These are phyloP conservation scores for Apis laboriosa DNA, from an alignment of 1,140 invertebrate genomes.

Conservation along the genomic window DNA sequence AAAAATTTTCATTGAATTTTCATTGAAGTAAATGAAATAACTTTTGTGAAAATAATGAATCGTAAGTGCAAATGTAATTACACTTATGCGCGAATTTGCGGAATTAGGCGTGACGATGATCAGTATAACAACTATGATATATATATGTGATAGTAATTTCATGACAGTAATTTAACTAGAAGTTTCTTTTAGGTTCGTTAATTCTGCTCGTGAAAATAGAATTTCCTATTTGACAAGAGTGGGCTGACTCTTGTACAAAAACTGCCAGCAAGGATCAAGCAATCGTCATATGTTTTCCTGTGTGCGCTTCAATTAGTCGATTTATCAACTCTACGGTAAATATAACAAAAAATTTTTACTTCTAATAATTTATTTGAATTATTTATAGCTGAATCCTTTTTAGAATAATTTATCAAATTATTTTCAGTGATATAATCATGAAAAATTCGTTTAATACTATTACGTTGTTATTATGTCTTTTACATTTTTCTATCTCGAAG, in stretches of 20 bases:
- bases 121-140: constrained; percentile 7
- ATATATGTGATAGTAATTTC: background rate
- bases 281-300: constrained; percentile 10
- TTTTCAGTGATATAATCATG: background rate
- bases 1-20: too few relatives aligned
- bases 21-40: too few relatives aligned
- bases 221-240: constrained; percentile 52
- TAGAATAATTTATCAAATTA: background rate
- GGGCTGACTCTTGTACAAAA: constrained; percentile 31
- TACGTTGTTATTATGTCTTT: too few relatives aligned
- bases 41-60: constrained; percentile 2
- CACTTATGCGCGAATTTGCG: background rate
- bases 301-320: constrained; percentile 14
- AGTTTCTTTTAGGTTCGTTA: constrained; percentile 54
- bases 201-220: constrained; percentile 43
- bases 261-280: constrained; percentile 16
- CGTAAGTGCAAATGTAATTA: background rate
- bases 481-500: background rate
- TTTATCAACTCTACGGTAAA: too few relatives aligned
- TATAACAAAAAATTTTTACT: background rate
- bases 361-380: background rate
- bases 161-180: constrained; percentile 41
- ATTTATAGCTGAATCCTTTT: background rate
- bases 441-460: background rate
- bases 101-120: constrained; percentile 38